Evolutionary conservation across 2,888 invertebrate species (phyloP).

Genomic region (Pterobdella sp.): DNA sequence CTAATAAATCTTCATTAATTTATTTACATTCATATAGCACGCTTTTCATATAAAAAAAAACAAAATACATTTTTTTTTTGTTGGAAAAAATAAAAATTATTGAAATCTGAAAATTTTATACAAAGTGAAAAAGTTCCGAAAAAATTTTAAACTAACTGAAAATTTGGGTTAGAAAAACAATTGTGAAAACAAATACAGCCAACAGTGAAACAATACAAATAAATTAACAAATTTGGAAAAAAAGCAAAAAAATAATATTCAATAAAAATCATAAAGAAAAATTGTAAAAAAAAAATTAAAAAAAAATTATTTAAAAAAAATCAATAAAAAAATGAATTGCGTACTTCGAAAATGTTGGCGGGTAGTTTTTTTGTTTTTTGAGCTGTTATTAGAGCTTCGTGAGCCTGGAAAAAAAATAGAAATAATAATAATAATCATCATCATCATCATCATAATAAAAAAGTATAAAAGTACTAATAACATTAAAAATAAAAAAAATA

Average conservation of each 20-base stretch:
- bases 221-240: neutral
- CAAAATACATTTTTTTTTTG: too few relatives aligned
- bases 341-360: conserved; percentile 90
- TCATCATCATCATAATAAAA: neutral
- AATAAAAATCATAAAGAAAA: neutral
- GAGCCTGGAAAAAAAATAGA: conserved; percentile 91
- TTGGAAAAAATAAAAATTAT: too few relatives aligned
- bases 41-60: too few relatives aligned
- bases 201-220: neutral
- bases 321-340: neutral
- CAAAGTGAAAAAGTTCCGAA: too few relatives aligned
- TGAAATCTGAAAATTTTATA: too few relatives aligned
- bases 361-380: conserved; percentile 59
- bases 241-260: conserved; percentile 1
- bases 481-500: neutral
- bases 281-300: neutral
- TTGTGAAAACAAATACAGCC: neutral
- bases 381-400: conserved; percentile 91
- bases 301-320: too few relatives aligned
- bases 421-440: conserved; percentile 79
- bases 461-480: neutral
- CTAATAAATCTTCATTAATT: too few relatives aligned
- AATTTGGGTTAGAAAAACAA: too few relatives aligned
- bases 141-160: too few relatives aligned
- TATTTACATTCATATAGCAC: too few relatives aligned